These are phyloP conservation scores for Atrichornis clamosus DNA, from an alignment of 2,113 vertebrate genomes.

Conservation along the genomic window DNA sequence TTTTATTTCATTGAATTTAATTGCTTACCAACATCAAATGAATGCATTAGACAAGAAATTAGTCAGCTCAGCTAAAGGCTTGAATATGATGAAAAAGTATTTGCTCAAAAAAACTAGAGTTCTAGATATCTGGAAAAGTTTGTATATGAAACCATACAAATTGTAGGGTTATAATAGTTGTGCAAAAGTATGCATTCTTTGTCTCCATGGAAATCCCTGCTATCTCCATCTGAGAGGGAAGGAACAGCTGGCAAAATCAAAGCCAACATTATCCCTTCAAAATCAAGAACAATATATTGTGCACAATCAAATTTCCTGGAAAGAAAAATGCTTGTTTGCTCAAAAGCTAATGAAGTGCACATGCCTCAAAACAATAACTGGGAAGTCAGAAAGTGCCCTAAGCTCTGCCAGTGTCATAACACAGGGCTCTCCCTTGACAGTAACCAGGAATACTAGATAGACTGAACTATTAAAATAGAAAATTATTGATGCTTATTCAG, in stretches of 20 bases:
- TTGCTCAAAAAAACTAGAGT: not conserved
- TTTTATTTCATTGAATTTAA: not conserved
- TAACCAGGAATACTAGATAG: not conserved
- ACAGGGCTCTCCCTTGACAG: not conserved
- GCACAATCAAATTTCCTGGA: not conserved
- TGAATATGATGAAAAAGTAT: not conserved
- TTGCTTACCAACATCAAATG: not conserved
- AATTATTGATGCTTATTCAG: not conserved
- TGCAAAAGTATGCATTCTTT: not conserved
- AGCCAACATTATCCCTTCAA: not conserved
- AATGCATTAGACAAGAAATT: not conserved
- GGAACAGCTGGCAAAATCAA: not conserved
- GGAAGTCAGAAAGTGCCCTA: not conserved
- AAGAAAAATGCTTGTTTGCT: slow-evolving; percentile 5
- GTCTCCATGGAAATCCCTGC: not conserved
- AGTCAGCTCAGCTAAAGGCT: not conserved
- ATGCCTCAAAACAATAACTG: not conserved
- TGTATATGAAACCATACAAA: not conserved
- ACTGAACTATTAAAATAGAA: not conserved
- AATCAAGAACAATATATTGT: not conserved
- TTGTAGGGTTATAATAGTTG: not conserved
- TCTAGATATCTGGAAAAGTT: not conserved
- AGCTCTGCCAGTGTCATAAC: not conserved
- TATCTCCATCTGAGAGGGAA: not conserved
- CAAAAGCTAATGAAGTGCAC: not conserved